phyloP scores from a whole-genome alignment of 2,888 invertebrate species.

The Serrognathus titanus region DNA sequence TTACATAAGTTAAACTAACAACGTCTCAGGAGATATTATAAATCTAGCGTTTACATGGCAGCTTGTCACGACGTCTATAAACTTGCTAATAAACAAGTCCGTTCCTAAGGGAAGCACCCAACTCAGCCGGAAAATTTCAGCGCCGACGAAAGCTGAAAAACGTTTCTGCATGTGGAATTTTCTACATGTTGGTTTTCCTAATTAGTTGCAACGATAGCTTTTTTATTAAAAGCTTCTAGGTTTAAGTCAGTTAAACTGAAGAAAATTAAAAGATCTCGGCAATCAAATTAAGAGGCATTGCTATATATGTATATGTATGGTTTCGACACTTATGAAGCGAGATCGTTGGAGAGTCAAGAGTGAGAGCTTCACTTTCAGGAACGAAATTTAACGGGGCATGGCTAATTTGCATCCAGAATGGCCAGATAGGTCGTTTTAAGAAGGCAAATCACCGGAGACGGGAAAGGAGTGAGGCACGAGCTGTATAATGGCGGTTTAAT shows the following conservation, averaged over 20 bases:
- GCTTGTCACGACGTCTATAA: neutral
- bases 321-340: slow-evolving; percentile 32
- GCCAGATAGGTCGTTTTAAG: slow-evolving; percentile 41
- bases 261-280: neutral
- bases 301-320: slow-evolving; percentile 23
- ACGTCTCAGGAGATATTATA: neutral
- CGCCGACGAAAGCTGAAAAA: neutral
- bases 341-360: slow-evolving; percentile 36
- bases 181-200: neutral
- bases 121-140: neutral
- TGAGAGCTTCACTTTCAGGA: slow-evolving; percentile 38
- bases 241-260: neutral
- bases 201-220: neutral
- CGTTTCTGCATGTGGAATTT: neutral
- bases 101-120: neutral
- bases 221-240: neutral
- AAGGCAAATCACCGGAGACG: slow-evolving; percentile 40
- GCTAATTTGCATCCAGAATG: slow-evolving; percentile 46
- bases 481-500: slow-evolving; percentile 47
- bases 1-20: neutral
- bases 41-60: neutral
- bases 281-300: neutral
- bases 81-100: slow-evolving; percentile 2
- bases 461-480: slow-evolving; percentile 42
- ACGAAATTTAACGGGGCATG: slow-evolving; percentile 45